Evolutionary conservation across 1,140 invertebrate genomes (phyloP).

Genomic region (Lanistes nyassanus): DNA sequence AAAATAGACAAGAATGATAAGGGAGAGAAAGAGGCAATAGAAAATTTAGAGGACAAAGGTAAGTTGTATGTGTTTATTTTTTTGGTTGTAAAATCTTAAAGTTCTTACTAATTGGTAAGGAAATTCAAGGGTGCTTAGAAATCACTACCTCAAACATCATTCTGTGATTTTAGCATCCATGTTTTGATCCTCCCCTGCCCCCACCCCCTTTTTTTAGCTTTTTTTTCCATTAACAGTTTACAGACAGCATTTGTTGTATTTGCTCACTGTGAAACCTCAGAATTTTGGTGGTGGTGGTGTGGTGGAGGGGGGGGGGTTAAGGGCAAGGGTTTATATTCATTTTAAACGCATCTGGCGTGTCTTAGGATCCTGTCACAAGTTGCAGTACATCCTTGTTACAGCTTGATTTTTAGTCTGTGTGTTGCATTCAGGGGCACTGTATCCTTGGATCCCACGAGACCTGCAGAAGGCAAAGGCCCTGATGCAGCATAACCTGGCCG

Average conservation of each 20-base stretch:
- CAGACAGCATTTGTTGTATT: too few species aligned
- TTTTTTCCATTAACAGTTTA: neutral
- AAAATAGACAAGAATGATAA: slow-evolving; percentile 45
- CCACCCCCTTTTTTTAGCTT: neutral
- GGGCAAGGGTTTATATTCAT: neutral
- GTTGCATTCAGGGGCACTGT: slow-evolving; percentile 51
- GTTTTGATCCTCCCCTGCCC: too few species aligned
- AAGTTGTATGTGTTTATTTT: neutral
- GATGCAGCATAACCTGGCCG: slow-evolving; percentile 83
- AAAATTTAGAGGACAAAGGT: slow-evolving; percentile 45
- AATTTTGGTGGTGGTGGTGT: too few species aligned
- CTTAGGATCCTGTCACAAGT: neutral
- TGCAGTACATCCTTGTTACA: neutral
- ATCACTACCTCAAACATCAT: too few species aligned
- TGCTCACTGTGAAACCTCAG: too few species aligned
- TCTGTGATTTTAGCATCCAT: too few species aligned
- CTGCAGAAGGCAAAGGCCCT: slow-evolving; percentile 75
- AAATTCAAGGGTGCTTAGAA: too few species aligned
- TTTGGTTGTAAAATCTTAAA: neutral
- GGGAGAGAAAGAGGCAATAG: slow-evolving; percentile 39
- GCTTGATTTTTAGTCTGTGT: slow-evolving; percentile 6
- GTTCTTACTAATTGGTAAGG: too few species aligned
- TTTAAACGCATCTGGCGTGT: neutral
- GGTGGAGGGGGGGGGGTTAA: neutral
- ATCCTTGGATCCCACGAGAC: slow-evolving; percentile 77